These are phyloP conservation scores for Zoanthus solanderi DNA, from an alignment of 92 coral and sea anemone genomes.

Conservation along the genomic window DNA sequence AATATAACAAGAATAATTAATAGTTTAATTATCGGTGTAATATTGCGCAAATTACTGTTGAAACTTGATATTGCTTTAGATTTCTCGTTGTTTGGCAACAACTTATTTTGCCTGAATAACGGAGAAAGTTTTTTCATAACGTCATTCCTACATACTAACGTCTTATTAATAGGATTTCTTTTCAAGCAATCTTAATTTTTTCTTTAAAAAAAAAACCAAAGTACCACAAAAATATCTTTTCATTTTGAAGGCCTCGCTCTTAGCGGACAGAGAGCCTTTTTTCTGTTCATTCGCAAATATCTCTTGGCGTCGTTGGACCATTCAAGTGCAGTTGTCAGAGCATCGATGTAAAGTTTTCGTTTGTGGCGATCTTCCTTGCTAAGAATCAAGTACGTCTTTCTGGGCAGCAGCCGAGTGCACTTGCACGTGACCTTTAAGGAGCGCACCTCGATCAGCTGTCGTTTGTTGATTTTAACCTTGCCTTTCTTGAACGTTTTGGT, in stretches of 20 bases:
- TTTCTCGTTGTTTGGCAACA: no score
- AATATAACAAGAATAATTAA: no score
- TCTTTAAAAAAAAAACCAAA: no score
- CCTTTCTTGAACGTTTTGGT: constrained; percentile 81
- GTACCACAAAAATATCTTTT: no score
- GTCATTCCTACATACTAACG: no score
- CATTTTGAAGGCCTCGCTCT: constrained; percentile 41
- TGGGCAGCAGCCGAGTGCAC: constrained; percentile 67
- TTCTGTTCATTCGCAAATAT: constrained; percentile 77
- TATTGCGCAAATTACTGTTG: no score
- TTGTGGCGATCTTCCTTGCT: constrained; percentile 87
- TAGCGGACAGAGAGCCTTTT: constrained; percentile 72
- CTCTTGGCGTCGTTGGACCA: constrained; percentile 80
- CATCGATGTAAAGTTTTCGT: constrained; percentile 79
- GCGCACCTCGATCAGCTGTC: constrained; percentile 80
- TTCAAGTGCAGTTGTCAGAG: constrained; percentile 82
- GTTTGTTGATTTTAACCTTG: constrained; percentile 68
- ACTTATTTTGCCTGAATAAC: no score
- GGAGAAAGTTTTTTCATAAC: no score
- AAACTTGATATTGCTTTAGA: no score
- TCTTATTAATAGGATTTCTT: no score
- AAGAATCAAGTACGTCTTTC: constrained; percentile 77
- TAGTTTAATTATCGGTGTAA: no score
- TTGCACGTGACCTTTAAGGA: constrained; percentile 83
- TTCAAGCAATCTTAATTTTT: no score